Conservation (phyloP, 2,888 invertebrate genomes). For the Ecliptopera silaceata region DNA sequence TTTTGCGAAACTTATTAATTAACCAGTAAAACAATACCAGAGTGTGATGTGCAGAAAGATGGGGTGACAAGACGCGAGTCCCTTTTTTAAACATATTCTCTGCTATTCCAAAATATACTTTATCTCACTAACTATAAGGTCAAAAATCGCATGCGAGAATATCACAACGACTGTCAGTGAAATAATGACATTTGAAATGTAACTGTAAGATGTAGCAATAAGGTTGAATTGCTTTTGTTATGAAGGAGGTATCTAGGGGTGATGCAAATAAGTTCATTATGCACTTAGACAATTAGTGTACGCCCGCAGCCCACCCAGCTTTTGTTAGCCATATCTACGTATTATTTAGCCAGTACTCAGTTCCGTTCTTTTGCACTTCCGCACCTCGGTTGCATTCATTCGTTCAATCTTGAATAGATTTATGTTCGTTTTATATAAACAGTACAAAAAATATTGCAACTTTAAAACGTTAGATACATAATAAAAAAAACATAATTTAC, state of each 20-base stretch:
- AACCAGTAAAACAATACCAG: slow-evolving; percentile 62
- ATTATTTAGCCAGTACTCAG: slow-evolving; percentile 53
- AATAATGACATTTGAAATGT: slow-evolving; percentile 42
- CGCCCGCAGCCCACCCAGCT: slow-evolving; percentile 58
- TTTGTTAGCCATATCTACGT: slow-evolving; percentile 44
- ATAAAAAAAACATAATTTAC: no score
- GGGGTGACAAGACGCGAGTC: slow-evolving; percentile 62
- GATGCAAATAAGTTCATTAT: slow-evolving; percentile 77
- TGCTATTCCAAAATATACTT: slow-evolving; percentile 37
- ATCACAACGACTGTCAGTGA: slow-evolving; percentile 29
- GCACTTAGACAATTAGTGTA: slow-evolving; percentile 82
- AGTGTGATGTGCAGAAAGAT: slow-evolving; percentile 56
- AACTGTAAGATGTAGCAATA: slow-evolving; percentile 39
- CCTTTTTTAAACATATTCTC: slow-evolving; percentile 40
- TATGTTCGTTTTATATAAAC: neutral
- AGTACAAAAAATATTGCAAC: neutral
- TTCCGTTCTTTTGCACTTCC: slow-evolving; percentile 58
- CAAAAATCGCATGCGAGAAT: slow-evolving; percentile 8
- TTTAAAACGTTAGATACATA: no score
- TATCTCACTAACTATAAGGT: neutral
- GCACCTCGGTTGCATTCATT: slow-evolving; percentile 43
- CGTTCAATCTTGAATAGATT: neutral
- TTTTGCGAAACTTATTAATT: slow-evolving; percentile 70
- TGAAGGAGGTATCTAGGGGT: slow-evolving; percentile 59
- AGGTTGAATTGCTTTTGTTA: slow-evolving; percentile 41